A percentile compares a stretch with the other conserved stretches of the same genome.
Conservation (phyloP, 2,797 vertebrate species). For the Hoplostethus atlanticus region DNA sequence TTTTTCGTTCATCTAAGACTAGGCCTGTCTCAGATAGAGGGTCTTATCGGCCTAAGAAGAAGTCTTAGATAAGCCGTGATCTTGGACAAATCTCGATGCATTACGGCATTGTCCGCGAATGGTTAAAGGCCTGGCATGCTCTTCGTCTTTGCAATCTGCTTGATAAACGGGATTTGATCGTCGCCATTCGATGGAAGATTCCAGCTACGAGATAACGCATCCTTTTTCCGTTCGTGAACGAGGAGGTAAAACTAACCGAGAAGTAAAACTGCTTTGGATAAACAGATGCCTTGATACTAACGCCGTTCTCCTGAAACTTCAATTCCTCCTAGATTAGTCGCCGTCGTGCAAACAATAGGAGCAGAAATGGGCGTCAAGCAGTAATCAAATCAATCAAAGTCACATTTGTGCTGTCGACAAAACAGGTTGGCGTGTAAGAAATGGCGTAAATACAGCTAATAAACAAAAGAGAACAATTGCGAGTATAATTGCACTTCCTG, state of each 20-base stretch:
- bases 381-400: no score
- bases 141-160: slow-evolving; percentile 9
- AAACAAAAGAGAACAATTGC: slow-evolving; percentile 1
- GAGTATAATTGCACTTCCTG: slow-evolving; percentile 13
- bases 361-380: no score
- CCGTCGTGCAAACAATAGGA: no score
- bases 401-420: no score
- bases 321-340: not conserved
- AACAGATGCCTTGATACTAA: not conserved
- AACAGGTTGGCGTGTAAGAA: not conserved
- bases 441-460: not conserved
- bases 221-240: slow-evolving; percentile 2
- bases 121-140: not conserved
- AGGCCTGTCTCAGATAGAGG: no score
- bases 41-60: no score
- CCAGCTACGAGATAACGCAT: not conserved
- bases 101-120: not conserved
- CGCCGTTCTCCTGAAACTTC: not conserved
- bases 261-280: slow-evolving; percentile 18
- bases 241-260: slow-evolving; percentile 17
- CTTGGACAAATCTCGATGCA: not conserved
- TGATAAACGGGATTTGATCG: slow-evolving; percentile 7
- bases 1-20: not conserved
- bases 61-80: not conserved
- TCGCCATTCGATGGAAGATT: not conserved